Base-by-base conservation (phyloP, 2,888 invertebrate species). In the Mythimna pallens region DNA sequence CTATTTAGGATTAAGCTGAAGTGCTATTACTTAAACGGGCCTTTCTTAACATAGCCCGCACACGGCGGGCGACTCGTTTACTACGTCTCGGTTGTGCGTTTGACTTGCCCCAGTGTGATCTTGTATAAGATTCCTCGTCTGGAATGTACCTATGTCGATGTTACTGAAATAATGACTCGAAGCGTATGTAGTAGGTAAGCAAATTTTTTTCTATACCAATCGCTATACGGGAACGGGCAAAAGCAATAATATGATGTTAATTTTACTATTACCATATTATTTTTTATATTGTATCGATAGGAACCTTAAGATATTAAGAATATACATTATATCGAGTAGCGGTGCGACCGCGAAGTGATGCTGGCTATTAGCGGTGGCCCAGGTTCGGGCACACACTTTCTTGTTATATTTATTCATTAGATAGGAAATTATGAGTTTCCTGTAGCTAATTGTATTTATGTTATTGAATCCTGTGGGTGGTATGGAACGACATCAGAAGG, bases 201-300 rank as follows among this genome's bases (percentile, higher is more conserved):
- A 92, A 93, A 92, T 95, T 94, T 94, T 92, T 94, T 95, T 96
- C 95, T 95, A 95, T 96, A 96, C 96, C 96, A 95, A 96, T 96
- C 95, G 96, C 96, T 96, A 95, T 96, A 96, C 96, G 96, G 96
- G 96, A 96, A 96, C 96, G 96, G 96, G 96, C 96, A 95, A 95
- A 96, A 96, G 96, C 96, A 96, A 96, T 96, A 96, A 96, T 96
- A 96, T 96, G 95, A 96, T 94, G 95, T 96, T 96, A 96, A 95
- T 96, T 96, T 95, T 93, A 96, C 95, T 94, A 96, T 96, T 96
- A 96, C 96, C 96, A 96, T 96, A 96, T 96, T 96, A 96, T 96
- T 96, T 95, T 95, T 95, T 95, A 95, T 95, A 95, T 95, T 94
- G 91, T 95, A 95, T 94, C 94, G 93, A 93, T 95, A 95, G 92